Conservation (phyloP, 2,888 invertebrate genomes). For the Stratiomys singularior region DNA sequence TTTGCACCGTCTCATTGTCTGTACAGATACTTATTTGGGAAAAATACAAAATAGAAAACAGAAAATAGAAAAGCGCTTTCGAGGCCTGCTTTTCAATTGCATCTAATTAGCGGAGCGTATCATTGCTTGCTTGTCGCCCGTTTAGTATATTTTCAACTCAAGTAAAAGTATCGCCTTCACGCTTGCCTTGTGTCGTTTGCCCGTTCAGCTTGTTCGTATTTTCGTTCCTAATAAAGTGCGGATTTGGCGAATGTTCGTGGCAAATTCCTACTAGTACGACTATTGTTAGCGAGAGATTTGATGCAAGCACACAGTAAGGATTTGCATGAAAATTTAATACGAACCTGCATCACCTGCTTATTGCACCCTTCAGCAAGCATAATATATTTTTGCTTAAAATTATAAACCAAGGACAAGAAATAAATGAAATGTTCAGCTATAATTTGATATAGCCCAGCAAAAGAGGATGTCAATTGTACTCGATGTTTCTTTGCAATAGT, state of each 20-base stretch:
- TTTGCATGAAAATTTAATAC: no score
- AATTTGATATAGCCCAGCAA: background rate
- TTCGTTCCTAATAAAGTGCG: no score
- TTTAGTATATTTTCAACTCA: background rate
- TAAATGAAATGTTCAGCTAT: no score
- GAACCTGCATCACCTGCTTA: no score
- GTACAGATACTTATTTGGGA: background rate
- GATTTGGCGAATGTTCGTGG: no score
- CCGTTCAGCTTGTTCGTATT: background rate
- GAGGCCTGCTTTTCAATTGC: constrained; percentile 10
- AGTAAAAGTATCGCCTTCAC: constrained; percentile 10
- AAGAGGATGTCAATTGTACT: background rate
- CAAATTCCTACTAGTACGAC: no score
- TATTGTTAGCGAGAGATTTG: no score
- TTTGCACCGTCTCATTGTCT: constrained; percentile 3
- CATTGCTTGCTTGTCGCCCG: background rate
- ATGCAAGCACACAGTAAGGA: no score
- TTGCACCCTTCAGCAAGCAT: no score
- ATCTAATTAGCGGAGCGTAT: constrained; percentile 32
- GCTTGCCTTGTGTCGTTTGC: background rate
- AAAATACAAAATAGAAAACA: background rate
- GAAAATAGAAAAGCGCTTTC: background rate
- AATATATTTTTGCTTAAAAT: no score
- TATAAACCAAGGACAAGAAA: no score
- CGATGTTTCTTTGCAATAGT: background rate